Conservation (phyloP, 2,113 vertebrate genomes). For the Neotoma lepida region DNA sequence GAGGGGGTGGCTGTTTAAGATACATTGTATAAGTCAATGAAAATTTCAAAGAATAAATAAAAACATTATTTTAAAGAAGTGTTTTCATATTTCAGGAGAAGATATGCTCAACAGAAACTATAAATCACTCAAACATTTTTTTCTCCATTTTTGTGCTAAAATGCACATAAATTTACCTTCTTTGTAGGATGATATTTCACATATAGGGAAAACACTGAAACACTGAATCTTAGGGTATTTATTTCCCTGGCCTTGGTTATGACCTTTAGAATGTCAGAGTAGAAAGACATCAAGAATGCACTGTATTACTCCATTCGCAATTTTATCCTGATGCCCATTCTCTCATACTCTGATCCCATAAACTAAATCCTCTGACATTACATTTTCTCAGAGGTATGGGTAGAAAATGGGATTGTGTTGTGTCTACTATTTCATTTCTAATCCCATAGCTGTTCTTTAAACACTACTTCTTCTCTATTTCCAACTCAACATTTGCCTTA, state of each 20-base stretch:
- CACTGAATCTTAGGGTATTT: not conserved
- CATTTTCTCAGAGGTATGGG: not conserved
- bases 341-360: not conserved
- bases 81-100: not conserved
- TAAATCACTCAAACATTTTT: not conserved
- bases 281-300: not conserved
- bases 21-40: not conserved
- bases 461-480: fast-evolving
- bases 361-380: not conserved
- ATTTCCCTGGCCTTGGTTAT: not conserved
- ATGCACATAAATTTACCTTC: not conserved
- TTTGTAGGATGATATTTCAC: not conserved
- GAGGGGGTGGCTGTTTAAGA: not conserved
- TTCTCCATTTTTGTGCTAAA: not conserved
- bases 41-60: not conserved
- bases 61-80: not conserved
- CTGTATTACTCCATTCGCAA: not conserved
- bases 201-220: not conserved
- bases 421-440: not conserved
- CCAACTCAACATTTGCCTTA: not conserved
- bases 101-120: not conserved
- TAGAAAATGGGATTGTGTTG: not conserved
- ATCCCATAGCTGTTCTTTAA: not conserved
- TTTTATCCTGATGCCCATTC: not conserved
- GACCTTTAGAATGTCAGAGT: not conserved